Base-by-base conservation (phyloP, 1,140 invertebrate genomes). In the Coelopa frigida region DNA sequence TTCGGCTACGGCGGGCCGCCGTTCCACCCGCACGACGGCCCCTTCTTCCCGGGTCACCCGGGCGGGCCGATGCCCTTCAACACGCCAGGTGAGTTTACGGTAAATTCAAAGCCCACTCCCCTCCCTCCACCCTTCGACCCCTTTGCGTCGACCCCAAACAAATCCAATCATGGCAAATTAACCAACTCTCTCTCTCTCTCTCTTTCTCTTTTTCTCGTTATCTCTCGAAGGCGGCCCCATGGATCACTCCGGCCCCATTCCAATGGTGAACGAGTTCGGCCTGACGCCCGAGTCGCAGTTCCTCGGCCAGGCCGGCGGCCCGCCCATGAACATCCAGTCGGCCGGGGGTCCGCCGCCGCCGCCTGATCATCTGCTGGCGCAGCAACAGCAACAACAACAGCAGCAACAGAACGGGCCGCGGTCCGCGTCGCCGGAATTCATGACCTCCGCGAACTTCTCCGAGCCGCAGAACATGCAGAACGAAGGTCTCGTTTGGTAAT, bases 1-100 rank as follows among this genome's bases (percentile, higher is more conserved):
- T 92, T 91, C 71, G 83, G 85, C 11, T 90, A 91, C 71, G 88
- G 84, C 18, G 83, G 82, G 46, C 85, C 85, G 40, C 85, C 86
- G 44, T 84, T 85, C 57, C 89, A 90, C 73, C 85, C 86, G 56
- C 88, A 89, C 72, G 89, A 93, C 58, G 77, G 75, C 8, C 79
- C 79, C 24, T 93, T 92, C 73, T 94, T 92, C 72, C 77, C 82
- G 42, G 83, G 81, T 44, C 80, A 82, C 71, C 81, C 85, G 3
- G 84, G 82, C 33, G 84, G 82, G 32, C 77, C 82, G 17, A 80
- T 81, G 75, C 81, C 83, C 17, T 87, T 86, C 56, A 80, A 77
- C 51, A 80, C 80, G 67, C 83, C 80, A 73, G 83, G 82, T 78
- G 78, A 69, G 69, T 72, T 44, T n/a, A 8, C 22, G 14, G 12